phyloP scores from a whole-genome alignment of 2,888 invertebrate species.

The Falcaria lacertinaria region DNA sequence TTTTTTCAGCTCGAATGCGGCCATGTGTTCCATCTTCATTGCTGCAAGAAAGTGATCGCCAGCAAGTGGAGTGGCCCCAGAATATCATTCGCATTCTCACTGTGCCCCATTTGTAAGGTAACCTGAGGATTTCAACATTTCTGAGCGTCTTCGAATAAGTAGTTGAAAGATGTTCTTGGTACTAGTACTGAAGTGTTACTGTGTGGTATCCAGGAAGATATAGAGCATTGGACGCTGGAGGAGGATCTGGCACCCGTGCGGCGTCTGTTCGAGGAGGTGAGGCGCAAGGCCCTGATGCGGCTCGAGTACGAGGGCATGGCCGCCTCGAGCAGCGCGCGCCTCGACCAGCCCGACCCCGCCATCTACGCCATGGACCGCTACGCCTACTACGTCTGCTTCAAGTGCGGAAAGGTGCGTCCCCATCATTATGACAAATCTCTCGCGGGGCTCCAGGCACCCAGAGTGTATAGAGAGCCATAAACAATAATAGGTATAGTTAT shows the following conservation, averaged over 20 bases:
- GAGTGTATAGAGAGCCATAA: no score
- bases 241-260: slow-evolving; percentile 90
- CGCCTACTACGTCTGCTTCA: slow-evolving; percentile 98
- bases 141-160: no score
- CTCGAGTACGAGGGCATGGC: slow-evolving; percentile 97
- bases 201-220: slow-evolving; percentile 80
- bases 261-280: slow-evolving; percentile 92
- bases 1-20: slow-evolving; percentile 88
- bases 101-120: slow-evolving; percentile 98
- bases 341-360: slow-evolving; percentile 88
- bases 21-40: slow-evolving; percentile 97
- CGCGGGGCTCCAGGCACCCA: no score
- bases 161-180: background rate
- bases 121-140: no score
- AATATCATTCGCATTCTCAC: slow-evolving; percentile 96
- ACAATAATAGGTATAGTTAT: no score
- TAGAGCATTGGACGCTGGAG: slow-evolving; percentile 89
- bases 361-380: slow-evolving; percentile 97
- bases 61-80: slow-evolving; percentile 97
- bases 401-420: slow-evolving; percentile 87
- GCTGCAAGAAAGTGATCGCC: slow-evolving; percentile 90
- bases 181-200: background rate
- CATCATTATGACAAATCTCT: no score
- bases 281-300: slow-evolving; percentile 95
- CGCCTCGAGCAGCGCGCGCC: slow-evolving; percentile 82